These are phyloP conservation scores for Conops quadrifasciatus DNA, from an alignment of 2,888 invertebrate species.

Conservation along the genomic window DNA sequence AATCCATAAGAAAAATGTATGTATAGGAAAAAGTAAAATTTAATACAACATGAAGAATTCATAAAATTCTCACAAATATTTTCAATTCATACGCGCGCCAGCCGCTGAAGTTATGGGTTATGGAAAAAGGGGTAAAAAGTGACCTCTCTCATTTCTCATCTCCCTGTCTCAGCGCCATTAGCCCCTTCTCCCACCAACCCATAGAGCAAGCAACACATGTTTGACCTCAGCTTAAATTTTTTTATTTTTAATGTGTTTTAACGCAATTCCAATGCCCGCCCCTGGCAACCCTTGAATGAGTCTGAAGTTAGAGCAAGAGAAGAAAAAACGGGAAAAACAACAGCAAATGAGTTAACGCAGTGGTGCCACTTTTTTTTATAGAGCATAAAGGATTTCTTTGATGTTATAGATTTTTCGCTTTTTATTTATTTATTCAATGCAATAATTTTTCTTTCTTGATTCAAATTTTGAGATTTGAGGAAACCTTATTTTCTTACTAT, in stretches of 20 bases:
- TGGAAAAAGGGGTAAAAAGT: neutral
- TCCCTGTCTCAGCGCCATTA: neutral
- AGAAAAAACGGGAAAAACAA: neutral
- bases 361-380: neutral
- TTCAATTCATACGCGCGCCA: neutral
- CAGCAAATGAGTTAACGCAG: neutral
- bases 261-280: neutral
- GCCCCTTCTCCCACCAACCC: neutral
- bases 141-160: neutral
- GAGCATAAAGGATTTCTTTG: neutral
- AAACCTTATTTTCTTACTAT: too few relatives aligned
- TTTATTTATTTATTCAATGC: slow-evolving; percentile 1
- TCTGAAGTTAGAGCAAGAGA: neutral
- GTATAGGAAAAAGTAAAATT: neutral
- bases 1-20: slow-evolving; percentile 12
- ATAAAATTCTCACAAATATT: slow-evolving; percentile 1
- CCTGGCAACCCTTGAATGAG: neutral
- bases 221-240: neutral
- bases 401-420: neutral
- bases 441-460: too few relatives aligned
- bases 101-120: neutral
- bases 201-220: slow-evolving; percentile 14
- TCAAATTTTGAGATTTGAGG: too few relatives aligned
- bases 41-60: neutral
- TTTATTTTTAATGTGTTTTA: slow-evolving; percentile 1